Conservation (phyloP, 2,888 invertebrate species). For the Stenolophus ochropezus region DNA sequence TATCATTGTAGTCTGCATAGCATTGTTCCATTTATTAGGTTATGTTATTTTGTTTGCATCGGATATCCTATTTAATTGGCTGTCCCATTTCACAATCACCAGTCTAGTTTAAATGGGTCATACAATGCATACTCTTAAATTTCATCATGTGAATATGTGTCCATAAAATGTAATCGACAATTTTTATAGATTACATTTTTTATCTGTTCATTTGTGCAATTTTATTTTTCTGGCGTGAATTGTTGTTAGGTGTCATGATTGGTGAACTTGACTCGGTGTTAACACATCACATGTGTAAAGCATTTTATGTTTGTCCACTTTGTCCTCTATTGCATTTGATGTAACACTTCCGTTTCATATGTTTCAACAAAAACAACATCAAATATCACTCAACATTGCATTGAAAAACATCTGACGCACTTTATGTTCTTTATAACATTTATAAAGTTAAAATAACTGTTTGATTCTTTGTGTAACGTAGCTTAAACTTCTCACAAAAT, state of each 20-base stretch:
- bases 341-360: conserved; percentile 25
- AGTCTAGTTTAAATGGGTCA: background rate
- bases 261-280: background rate
- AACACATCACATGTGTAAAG: background rate
- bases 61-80: background rate
- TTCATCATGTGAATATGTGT: background rate
- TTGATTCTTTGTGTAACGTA: too few relatives aligned
- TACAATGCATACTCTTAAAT: background rate
- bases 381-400: background rate
- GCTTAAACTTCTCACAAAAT: too few relatives aligned
- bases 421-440: too few relatives aligned
- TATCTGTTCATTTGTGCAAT: too few relatives aligned
- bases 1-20: background rate
- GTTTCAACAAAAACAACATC: conserved; percentile 6
- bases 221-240: too few relatives aligned
- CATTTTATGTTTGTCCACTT: background rate
- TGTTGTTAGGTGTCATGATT: too few relatives aligned
- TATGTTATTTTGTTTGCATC: background rate
- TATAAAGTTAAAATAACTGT: too few relatives aligned
- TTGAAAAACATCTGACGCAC: conserved; percentile 9
- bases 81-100: background rate
- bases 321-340: conserved; percentile 1
- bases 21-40: background rate
- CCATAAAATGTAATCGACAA: background rate
- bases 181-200: too few relatives aligned